Evolutionary conservation across 2,888 invertebrate genomes (phyloP).

Genomic region (Scotopteryx bipunctaria): DNA sequence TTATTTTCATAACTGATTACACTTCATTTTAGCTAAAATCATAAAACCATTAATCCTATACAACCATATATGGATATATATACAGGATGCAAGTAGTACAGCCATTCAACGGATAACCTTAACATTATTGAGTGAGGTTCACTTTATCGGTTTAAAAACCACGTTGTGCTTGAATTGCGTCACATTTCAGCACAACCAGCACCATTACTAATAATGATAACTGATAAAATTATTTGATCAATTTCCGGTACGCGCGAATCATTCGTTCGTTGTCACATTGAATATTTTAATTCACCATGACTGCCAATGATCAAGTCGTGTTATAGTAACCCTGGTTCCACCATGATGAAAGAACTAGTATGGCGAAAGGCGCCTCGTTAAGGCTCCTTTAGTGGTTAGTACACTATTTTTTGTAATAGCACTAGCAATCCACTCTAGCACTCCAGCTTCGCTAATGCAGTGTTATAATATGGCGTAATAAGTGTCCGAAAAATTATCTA

Average conservation of each 20-base stretch:
- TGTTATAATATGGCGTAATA: too few species aligned
- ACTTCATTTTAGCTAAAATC: background rate
- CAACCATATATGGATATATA: background rate
- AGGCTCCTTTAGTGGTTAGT: too few species aligned
- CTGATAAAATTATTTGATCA: conserved; percentile 23
- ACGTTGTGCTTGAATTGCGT: conserved; percentile 22
- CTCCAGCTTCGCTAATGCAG: too few species aligned
- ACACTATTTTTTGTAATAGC: too few species aligned
- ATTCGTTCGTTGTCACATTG: too few species aligned
- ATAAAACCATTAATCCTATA: conserved; percentile 1
- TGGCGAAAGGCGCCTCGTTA: too few species aligned
- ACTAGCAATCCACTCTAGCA: too few species aligned
- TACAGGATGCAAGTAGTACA: background rate
- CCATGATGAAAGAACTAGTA: too few species aligned
- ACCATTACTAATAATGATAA: conserved; percentile 18
- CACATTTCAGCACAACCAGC: conserved; percentile 16
- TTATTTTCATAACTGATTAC: background rate
- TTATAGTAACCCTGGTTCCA: too few species aligned
- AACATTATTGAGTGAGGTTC: conserved; percentile 24
- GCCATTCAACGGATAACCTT: conserved; percentile 13
- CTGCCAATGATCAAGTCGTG: too few species aligned
- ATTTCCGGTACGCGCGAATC: conserved; percentile 9
- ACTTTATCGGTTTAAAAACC: conserved; percentile 20
- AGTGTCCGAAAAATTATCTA: too few species aligned
- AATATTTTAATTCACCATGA: background rate